A percentile compares a stretch with the other conserved stretches of the same genome.
These are phyloP conservation scores for Hyles vespertilio DNA, from an alignment of 1,140 invertebrate species.

Conservation along the genomic window DNA sequence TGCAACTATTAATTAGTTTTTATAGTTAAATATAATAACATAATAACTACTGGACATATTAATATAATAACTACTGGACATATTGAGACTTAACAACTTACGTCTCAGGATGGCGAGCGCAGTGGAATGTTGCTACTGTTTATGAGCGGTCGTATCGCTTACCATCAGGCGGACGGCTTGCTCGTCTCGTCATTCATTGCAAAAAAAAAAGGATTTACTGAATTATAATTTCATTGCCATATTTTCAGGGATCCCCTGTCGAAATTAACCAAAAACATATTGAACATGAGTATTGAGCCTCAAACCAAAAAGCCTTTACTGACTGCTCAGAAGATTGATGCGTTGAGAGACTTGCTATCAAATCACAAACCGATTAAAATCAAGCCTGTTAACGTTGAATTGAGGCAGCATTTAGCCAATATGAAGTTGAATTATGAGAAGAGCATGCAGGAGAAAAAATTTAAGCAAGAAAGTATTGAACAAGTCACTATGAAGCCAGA, in stretches of 20 bases:
- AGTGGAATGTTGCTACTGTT: too few species aligned
- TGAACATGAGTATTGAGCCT: slow-evolving; percentile 67
- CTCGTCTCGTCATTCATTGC: too few species aligned
- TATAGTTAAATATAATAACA: too few species aligned
- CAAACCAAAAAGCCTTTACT: slow-evolving; percentile 44
- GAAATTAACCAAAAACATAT: slow-evolving; percentile 66
- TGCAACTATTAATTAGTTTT: too few species aligned
- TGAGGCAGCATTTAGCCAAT: slow-evolving; percentile 48
- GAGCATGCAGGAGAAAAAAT: slow-evolving; percentile 39
- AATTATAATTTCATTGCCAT: neutral
- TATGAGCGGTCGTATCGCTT: too few species aligned
- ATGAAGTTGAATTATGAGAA: slow-evolving; percentile 53
- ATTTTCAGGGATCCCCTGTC: slow-evolving; percentile 62
- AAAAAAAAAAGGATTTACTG: too few species aligned
- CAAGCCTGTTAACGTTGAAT: slow-evolving; percentile 65
- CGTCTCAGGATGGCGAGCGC: too few species aligned
- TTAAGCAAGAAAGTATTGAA: neutral
- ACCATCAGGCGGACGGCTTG: too few species aligned
- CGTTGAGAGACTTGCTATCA: slow-evolving; percentile 59
- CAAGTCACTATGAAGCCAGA: slow-evolving; percentile 3
- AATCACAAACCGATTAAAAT: slow-evolving; percentile 68
- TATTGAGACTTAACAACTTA: too few species aligned
- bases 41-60: too few species aligned
- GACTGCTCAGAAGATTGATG: slow-evolving; percentile 60
- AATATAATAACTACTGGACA: too few species aligned